Evolutionary conservation across 2,888 invertebrate species (phyloP).

Genomic region (Odontothrips loti): DNA sequence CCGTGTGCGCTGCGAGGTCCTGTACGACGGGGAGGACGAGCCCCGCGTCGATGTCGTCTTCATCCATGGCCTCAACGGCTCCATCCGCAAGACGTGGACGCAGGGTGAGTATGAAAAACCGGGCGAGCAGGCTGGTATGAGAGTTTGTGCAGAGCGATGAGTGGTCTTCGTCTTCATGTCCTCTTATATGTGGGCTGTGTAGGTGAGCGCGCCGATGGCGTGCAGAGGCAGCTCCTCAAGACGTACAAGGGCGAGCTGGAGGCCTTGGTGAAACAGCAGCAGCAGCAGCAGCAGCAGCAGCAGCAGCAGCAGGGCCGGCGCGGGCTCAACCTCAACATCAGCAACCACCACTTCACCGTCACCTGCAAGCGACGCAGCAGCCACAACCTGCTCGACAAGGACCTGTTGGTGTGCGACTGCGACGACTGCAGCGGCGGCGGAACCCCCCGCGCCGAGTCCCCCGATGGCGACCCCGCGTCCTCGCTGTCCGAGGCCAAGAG

Average conservation of each 20-base stretch:
- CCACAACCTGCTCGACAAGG: not conserved
- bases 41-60: conserved; percentile 67
- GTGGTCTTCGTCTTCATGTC: not conserved
- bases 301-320: not conserved
- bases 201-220: conserved; percentile 2
- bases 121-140: not conserved
- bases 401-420: conserved; percentile 21
- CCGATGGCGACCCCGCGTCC: not conserved
- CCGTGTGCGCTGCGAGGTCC: conserved; percentile 42
- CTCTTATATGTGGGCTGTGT: not conserved
- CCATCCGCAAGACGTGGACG: conserved; percentile 44
- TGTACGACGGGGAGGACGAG: conserved; percentile 40
- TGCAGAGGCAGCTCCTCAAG: conserved; percentile 21
- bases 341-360: conserved; percentile 13
- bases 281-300: too few species aligned
- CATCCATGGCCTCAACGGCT: conserved; percentile 76
- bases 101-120: conserved; percentile 37
- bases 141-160: too few species aligned
- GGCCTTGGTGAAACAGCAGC: not conserved
- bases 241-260: conserved; percentile 6
- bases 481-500: conserved; percentile 28
- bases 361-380: conserved; percentile 3
- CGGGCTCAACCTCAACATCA: not conserved
- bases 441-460: not conserved
- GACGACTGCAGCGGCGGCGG: conserved; percentile 5